Percentiles rank a stretch among this genome's conserved stretches.
These are phyloP conservation scores for Elgaria multicarinata DNA, from an alignment of 2,113 vertebrate genomes.

Conservation along the genomic window DNA sequence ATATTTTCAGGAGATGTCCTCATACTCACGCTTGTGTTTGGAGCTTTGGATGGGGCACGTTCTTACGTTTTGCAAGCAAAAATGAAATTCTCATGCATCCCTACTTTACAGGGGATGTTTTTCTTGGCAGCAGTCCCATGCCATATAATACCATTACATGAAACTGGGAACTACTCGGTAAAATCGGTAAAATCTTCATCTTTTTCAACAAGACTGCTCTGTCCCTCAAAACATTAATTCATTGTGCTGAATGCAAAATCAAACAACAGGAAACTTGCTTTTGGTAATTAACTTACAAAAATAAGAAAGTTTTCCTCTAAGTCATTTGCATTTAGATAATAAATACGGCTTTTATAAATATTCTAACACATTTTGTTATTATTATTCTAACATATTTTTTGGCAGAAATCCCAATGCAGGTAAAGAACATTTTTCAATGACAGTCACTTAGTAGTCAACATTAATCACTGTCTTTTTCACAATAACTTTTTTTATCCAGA, in stretches of 20 bases:
- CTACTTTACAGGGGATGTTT: no score
- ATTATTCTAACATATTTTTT: conserved; percentile 39
- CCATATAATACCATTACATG: no score
- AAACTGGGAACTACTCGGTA: no score
- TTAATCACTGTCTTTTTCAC: conserved; percentile 22
- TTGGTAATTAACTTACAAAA: conserved; percentile 42
- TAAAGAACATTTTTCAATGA: conserved; percentile 27
- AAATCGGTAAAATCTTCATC: background rate
- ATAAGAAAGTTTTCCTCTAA: background rate
- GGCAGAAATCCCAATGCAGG: conserved; percentile 21
- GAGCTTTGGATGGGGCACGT: no score
- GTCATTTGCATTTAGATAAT: conserved; percentile 46
- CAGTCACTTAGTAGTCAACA: conserved; percentile 19
- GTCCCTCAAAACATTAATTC: background rate
- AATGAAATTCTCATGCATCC: no score
- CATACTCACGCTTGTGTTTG: no score
- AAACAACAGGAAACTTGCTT: fast-evolving
- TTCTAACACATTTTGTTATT: conserved; percentile 6
- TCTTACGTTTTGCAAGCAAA: no score
- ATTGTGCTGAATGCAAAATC: background rate
- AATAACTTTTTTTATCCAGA: conserved; percentile 29
- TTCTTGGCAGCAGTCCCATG: no score
- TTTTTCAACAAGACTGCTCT: background rate
- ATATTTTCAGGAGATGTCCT: no score
- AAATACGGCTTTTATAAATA: conserved; percentile 19